A percentile compares a stretch with the other conserved stretches of the same genome.
Evolutionary conservation across 30 jellyfish, hydroid and myxozoan genomes (phyloP).

Genomic region (Haliclystus octoradiatus): DNA sequence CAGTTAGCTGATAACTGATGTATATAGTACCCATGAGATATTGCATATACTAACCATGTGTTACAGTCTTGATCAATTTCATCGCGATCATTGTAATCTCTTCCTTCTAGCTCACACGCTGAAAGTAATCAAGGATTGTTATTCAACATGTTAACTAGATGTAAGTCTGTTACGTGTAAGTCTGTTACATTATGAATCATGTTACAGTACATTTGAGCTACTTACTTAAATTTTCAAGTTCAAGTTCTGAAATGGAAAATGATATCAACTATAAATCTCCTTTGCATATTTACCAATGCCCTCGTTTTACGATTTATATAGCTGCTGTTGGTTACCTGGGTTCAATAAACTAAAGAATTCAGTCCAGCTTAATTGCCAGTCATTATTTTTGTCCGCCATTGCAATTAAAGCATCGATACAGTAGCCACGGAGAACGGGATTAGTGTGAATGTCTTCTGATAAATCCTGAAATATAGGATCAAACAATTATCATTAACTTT

Average conservation of each 20-base stretch:
- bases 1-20: too few relatives aligned
- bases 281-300: too few relatives aligned
- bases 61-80: slow-evolving; percentile 73
- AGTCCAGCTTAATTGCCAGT: slow-evolving; percentile 40
- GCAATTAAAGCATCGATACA: slow-evolving; percentile 81
- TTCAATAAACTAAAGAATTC: slow-evolving; percentile 63
- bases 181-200: too few relatives aligned
- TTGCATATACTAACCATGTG: slow-evolving; percentile 48
- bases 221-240: slow-evolving; percentile 22
- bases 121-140: background rate
- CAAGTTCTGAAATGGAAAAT: slow-evolving; percentile 22
- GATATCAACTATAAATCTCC: too few relatives aligned
- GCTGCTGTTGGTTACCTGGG: slow-evolving; percentile 47
- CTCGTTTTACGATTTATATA: too few relatives aligned
- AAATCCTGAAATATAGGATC: background rate
- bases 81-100: slow-evolving; percentile 56
- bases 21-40: too few relatives aligned
- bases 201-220: too few relatives aligned
- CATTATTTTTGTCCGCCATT: slow-evolving; percentile 54
- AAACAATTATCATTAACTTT: background rate
- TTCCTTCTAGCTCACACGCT: slow-evolving; percentile 77
- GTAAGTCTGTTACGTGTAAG: too few relatives aligned
- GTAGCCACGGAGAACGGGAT: slow-evolving; percentile 71
- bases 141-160: background rate
- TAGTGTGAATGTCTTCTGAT: slow-evolving; percentile 6